Percentiles rank a stretch among this genome's conserved stretches.
Evolutionary conservation across 2,113 vertebrate species (phyloP).

Genomic region (Salvator merianae): DNA sequence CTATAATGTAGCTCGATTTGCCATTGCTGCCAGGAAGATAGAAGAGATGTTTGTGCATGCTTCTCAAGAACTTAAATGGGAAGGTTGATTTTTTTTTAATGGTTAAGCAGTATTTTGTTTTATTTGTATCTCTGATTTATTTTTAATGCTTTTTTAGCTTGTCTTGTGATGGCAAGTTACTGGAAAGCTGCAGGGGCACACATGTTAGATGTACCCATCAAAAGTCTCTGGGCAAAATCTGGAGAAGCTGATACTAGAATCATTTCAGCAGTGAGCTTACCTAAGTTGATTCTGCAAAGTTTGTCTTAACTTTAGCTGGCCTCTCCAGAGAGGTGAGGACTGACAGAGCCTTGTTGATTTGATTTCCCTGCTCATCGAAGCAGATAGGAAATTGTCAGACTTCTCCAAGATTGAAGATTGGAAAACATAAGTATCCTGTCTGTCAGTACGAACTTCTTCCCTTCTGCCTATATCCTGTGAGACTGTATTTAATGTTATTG

Average conservation of each 20-base stretch:
- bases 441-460: neutral
- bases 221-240: neutral
- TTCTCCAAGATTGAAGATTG: neutral
- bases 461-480: neutral
- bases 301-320: neutral
- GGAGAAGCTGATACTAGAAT: neutral
- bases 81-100: too few relatives aligned
- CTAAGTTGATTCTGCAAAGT: neutral
- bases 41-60: too few relatives aligned
- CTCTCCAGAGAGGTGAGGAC: neutral
- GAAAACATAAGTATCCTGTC: neutral
- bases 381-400: neutral
- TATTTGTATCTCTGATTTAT: too few relatives aligned
- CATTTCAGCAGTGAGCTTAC: neutral
- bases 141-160: too few relatives aligned
- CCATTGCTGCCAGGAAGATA: too few relatives aligned
- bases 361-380: neutral
- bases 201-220: too few relatives aligned
- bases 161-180: too few relatives aligned
- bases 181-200: too few relatives aligned
- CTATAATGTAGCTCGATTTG: too few relatives aligned
- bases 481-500: neutral
- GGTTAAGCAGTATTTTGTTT: too few relatives aligned
- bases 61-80: too few relatives aligned
- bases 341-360: neutral